Base-by-base conservation (phyloP, 1,140 invertebrate species). In the Aleiodes sp. region DNA sequence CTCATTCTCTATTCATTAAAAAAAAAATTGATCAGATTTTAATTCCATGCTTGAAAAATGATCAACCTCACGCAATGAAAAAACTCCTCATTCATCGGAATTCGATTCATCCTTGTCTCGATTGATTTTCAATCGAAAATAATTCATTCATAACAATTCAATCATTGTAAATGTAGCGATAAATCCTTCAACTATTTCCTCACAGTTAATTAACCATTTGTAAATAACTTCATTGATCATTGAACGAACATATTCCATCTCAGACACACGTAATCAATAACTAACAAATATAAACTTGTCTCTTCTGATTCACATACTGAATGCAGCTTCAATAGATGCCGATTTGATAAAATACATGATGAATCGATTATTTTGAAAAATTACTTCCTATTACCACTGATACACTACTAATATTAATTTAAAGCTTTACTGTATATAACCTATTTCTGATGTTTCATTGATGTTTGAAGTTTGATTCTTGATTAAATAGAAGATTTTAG, bases 41-140 rank as follows among this genome's bases (percentile, higher is more conserved):
- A n/a, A n/a, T n/a, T n/a, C n/a, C n/a, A n/a, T n/a, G n/a, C n/a
- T n/a, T n/a, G n/a, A n/a, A n/a, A n/a, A n/a, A n/a, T n/a, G n/a
- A n/a, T n/a, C n/a, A n/a, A n/a, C n/a, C n/a, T n/a, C n/a, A n/a
- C n/a, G n/a, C n/a, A n/a, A 10, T 6, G 1, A 14, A 43, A 43
- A 43, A 43, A 75, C 37, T 62, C 33, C 28, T 66, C 67, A 74
- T 46, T 10, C 64, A 28, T 61, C n/a, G 10, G 39, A 43, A 43
- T 16, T 16, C n/a, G 19, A 43, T 16, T 14, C 39, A 16, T 7
- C 35, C 1, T 28, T 59, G 4, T n/a, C n/a, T n/a, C 46, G 10
- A 43, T 41, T 41, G 26, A 12, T 21, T 19, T 19, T 37, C 60
- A 62, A 33, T 24, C 60, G 10, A 33, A 24, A 33, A 62, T 21